Evolutionary conservation across 2,113 vertebrate genomes (phyloP).

Genomic region (Dasyprocta punctata): DNA sequence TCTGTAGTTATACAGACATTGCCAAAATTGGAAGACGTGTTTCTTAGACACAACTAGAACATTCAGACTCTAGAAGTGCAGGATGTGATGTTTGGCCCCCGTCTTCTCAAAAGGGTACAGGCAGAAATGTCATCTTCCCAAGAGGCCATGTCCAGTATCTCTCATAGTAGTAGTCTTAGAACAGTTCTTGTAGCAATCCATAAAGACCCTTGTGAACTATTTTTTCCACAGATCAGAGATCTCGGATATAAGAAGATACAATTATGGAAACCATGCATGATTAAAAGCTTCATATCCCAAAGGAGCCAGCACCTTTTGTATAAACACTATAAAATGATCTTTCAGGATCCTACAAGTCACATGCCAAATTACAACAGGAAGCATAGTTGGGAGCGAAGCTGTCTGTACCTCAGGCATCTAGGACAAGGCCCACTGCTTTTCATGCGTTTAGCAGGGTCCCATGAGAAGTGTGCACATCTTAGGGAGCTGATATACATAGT

Average conservation of each 20-base stretch:
- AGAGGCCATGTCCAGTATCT: fast-evolving
- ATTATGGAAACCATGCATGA: not conserved
- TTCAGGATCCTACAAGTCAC: not conserved
- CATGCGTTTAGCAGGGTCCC: too few species aligned
- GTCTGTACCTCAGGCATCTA: too few species aligned
- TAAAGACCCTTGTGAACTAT: not conserved
- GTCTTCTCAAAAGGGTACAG: not conserved
- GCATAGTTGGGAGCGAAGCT: too few species aligned
- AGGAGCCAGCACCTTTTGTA: not conserved
- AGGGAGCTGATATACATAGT: too few species aligned
- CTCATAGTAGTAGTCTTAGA: not conserved
- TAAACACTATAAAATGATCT: not conserved
- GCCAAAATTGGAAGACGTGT: not conserved
- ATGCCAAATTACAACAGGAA: not conserved
- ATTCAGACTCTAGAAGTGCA: not conserved
- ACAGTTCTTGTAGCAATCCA: not conserved
- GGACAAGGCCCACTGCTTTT: too few species aligned
- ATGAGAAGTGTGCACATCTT: too few species aligned
- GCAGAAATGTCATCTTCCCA: not conserved
- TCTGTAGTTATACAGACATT: not conserved
- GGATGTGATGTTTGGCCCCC: not conserved
- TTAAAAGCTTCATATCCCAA: not conserved
- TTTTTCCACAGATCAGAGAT: not conserved
- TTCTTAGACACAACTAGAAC: not conserved
- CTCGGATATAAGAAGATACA: not conserved